Evolutionary conservation across 2,888 invertebrate genomes (phyloP).

Genomic region (Chrysina gloriosa): DNA sequence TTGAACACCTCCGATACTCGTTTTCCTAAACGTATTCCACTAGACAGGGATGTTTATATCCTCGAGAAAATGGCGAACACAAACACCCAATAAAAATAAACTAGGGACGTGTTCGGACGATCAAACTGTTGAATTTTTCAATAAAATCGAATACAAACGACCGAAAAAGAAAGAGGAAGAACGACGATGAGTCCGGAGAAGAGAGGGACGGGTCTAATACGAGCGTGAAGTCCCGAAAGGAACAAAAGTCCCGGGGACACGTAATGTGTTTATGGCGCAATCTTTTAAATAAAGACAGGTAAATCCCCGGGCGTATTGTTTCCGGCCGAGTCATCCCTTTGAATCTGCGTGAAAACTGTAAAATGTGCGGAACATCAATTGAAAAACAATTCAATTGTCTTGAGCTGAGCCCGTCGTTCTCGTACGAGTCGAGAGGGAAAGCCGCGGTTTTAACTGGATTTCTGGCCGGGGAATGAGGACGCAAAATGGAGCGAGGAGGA

Average conservation of each 20-base stretch:
- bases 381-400: slow-evolving; percentile 51
- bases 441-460: slow-evolving; percentile 47
- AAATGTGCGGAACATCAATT: slow-evolving; percentile 51
- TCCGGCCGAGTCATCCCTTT: slow-evolving; percentile 47
- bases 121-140: slow-evolving; percentile 27
- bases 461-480: background rate
- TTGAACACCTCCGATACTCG: too few species aligned
- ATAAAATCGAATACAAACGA: slow-evolving; percentile 14
- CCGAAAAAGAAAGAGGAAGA: background rate
- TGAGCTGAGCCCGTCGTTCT: slow-evolving; percentile 43
- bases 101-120: background rate
- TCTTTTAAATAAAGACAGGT: slow-evolving; percentile 53
- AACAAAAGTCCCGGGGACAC: slow-evolving; percentile 33
- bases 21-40: background rate
- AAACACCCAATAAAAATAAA: slow-evolving; percentile 1
- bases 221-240: background rate
- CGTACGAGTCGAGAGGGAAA: slow-evolving; percentile 28
- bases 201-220: background rate
- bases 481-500: background rate
- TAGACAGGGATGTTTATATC: background rate
- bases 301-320: slow-evolving; percentile 52
- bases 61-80: background rate
- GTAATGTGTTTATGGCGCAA: slow-evolving; percentile 52
- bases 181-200: background rate
- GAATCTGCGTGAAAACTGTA: slow-evolving; percentile 50